These are phyloP conservation scores for Lordiphosa stackelbergi DNA, from an alignment of 1,140 invertebrate genomes.

Conservation along the genomic window DNA sequence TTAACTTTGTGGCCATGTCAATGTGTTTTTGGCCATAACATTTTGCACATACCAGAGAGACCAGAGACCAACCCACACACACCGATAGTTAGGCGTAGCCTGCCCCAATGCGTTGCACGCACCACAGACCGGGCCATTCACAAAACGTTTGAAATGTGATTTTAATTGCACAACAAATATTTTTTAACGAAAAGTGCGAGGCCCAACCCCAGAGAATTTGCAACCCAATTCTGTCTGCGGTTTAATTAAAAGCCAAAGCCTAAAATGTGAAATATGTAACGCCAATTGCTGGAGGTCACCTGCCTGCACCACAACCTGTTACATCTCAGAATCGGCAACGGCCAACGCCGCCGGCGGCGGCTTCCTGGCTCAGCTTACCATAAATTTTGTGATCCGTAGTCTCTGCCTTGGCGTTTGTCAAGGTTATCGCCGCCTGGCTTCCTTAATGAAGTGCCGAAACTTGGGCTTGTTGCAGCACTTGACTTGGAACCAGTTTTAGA, in stretches of 20 bases:
- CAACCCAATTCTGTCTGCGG: slow-evolving; percentile 70
- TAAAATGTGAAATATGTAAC: slow-evolving; percentile 45
- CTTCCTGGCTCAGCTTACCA: slow-evolving; percentile 43
- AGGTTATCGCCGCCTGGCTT: slow-evolving; percentile 52
- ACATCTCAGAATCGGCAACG: slow-evolving; percentile 8
- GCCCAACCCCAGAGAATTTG: slow-evolving; percentile 57
- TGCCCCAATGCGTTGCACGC: slow-evolving; percentile 48
- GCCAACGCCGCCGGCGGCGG: too few species aligned
- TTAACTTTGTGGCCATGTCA: slow-evolving; percentile 48
- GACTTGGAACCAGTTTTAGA: slow-evolving; percentile 51
- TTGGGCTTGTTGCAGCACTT: slow-evolving; percentile 65
- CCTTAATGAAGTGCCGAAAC: slow-evolving; percentile 75
- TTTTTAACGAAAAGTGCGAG: slow-evolving; percentile 29
- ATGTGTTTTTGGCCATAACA: slow-evolving; percentile 67
- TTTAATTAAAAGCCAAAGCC: slow-evolving; percentile 57
- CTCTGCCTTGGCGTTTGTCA: slow-evolving; percentile 31
- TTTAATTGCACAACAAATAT: slow-evolving; percentile 72
- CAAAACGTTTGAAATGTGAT: slow-evolving; percentile 60
- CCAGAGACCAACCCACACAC: slow-evolving; percentile 41
- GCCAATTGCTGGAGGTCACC: slow-evolving; percentile 21
- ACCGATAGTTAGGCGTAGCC: slow-evolving; percentile 17
- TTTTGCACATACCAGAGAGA: slow-evolving; percentile 62
- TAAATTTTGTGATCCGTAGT: slow-evolving; percentile 35
- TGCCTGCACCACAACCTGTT: slow-evolving; percentile 36
- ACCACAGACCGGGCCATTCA: slow-evolving; percentile 36